Percentiles rank a stretch among this genome's conserved stretches.
Evolutionary conservation across 1,140 invertebrate genomes (phyloP).

Genomic region (Drosophila cardini): DNA sequence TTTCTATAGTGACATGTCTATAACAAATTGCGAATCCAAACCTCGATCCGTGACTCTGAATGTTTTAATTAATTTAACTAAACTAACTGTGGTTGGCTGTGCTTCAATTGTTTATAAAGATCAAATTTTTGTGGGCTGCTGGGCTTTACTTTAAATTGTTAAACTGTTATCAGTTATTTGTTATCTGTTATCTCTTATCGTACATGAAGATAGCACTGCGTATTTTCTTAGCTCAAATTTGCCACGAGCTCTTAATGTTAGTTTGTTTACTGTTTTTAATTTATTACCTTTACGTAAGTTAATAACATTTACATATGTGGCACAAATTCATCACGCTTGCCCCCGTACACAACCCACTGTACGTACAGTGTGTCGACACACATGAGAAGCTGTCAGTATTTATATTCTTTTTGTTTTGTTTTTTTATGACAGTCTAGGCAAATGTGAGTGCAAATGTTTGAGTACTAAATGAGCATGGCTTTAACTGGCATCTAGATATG

Average conservation of each 20-base stretch:
- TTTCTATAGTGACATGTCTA: constrained; percentile 41
- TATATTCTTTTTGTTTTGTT: too few relatives aligned
- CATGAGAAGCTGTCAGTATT: constrained; percentile 1
- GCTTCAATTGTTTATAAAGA: constrained; percentile 23
- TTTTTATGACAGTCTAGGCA: constrained; percentile 13
- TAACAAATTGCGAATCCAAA: constrained; percentile 53
- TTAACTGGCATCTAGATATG: constrained; percentile 26
- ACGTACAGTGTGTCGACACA: constrained; percentile 13
- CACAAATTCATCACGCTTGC: constrained; percentile 60
- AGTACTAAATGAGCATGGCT: constrained; percentile 23
- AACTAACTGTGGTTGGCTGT: constrained; percentile 30
- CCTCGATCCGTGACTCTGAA: constrained; percentile 26
- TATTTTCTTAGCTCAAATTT: constrained; percentile 51
- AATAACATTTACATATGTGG: constrained; percentile 66
- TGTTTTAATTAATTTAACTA: constrained; percentile 39
- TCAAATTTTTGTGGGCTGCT: constrained; percentile 47
- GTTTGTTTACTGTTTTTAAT: constrained; percentile 11
- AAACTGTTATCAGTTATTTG: constrained; percentile 27
- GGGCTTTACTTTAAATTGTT: constrained; percentile 28
- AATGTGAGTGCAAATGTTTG: constrained; percentile 24
- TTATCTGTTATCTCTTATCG: constrained; percentile 44
- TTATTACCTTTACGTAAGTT: constrained; percentile 59
- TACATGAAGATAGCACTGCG: constrained; percentile 66
- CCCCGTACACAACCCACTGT: constrained; percentile 17
- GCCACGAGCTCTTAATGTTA: constrained; percentile 30